Evolutionary conservation across 2,113 vertebrate species (phyloP).

Genomic region (Paratilapia polleni): DNA sequence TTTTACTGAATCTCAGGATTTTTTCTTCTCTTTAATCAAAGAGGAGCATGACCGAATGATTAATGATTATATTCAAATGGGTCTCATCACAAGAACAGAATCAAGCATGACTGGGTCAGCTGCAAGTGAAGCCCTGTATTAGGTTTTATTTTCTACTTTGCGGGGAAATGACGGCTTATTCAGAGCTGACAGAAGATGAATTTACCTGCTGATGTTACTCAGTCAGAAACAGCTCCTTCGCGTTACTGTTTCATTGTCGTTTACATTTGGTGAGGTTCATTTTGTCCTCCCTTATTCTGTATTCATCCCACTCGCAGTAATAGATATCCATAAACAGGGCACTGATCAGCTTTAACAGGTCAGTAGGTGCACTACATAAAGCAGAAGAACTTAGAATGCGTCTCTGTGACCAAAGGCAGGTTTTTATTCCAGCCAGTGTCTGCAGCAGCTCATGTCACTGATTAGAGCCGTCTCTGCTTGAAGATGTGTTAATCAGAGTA

Average conservation of each 20-base stretch:
- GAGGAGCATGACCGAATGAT: not conserved
- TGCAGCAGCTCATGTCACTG: fast-evolving
- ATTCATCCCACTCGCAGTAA: not conserved
- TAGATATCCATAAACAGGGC: not conserved
- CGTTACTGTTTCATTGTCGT: not conserved
- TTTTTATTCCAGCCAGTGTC: not conserved
- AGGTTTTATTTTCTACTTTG: not conserved
- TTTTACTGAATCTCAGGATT: not conserved
- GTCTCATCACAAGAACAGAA: not conserved
- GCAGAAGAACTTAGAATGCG: not conserved
- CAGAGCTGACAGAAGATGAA: not conserved
- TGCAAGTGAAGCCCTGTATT: fast-evolving
- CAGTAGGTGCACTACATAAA: fast-evolving
- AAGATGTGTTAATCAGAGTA: not conserved
- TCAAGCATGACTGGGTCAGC: not conserved
- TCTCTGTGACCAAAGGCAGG: not conserved
- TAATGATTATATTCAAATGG: fast-evolving
- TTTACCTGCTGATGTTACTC: not conserved
- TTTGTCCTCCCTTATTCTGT: not conserved
- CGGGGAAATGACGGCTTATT: not conserved
- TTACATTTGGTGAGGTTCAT: not conserved
- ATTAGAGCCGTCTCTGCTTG: not conserved
- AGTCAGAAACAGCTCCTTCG: too few species aligned
- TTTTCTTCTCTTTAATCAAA: not conserved
- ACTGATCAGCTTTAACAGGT: not conserved